Conservation (phyloP, 1,140 invertebrate genomes). For the Eupeodes corollae region DNA sequence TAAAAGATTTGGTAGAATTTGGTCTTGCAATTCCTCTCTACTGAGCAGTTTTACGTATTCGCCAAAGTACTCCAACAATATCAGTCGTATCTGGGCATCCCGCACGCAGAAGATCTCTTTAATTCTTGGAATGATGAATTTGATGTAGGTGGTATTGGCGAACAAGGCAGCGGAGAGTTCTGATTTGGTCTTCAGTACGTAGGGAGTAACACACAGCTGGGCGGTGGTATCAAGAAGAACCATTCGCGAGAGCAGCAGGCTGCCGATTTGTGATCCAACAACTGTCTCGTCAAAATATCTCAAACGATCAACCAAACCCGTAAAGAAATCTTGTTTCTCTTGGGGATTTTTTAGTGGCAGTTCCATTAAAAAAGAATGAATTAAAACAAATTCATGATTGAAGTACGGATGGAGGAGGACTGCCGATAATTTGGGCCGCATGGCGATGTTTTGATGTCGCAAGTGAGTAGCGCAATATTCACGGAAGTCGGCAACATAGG, state of each 20-base stretch:
- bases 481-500: slow-evolving; percentile 53
- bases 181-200: slow-evolving; percentile 58
- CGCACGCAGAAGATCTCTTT: slow-evolving; percentile 65
- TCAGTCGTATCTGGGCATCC: slow-evolving; percentile 58
- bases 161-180: slow-evolving; percentile 43
- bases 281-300: slow-evolving; percentile 61
- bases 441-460: slow-evolving; percentile 45
- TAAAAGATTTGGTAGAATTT: slow-evolving; percentile 64
- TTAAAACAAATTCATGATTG: slow-evolving; percentile 69
- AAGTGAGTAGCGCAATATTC: slow-evolving; percentile 52
- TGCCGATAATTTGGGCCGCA: slow-evolving; percentile 48
- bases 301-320: slow-evolving; percentile 50
- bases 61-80: slow-evolving; percentile 59
- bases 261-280: slow-evolving; percentile 63
- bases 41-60: slow-evolving; percentile 57
- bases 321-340: slow-evolving; percentile 68
- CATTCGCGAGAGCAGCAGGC: slow-evolving; percentile 64
- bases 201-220: slow-evolving; percentile 59
- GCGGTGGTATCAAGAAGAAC: slow-evolving; percentile 70
- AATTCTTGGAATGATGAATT: slow-evolving; percentile 57
- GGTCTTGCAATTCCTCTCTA: slow-evolving; percentile 53
- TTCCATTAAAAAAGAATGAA: slow-evolving; percentile 69
- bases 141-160: slow-evolving; percentile 50
- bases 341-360: slow-evolving; percentile 62
- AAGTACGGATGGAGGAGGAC: slow-evolving; percentile 63